Conservation (phyloP, 2,113 vertebrate species). For the Neolamprologus falcicula region DNA sequence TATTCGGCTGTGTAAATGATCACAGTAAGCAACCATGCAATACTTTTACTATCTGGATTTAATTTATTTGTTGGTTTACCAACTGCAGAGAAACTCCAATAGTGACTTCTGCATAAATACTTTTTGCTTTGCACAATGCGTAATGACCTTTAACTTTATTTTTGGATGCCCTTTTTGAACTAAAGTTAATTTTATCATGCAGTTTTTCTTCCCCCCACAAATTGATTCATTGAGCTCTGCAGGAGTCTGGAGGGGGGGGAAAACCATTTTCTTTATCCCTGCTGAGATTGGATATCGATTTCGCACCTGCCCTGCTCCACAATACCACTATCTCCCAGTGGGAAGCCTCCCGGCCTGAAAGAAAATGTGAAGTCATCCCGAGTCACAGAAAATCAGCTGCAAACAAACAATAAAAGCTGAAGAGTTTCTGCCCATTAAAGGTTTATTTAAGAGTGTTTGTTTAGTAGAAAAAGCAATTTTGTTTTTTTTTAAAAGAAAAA, state of each 20-base stretch:
- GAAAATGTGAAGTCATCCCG: conserved; percentile 40
- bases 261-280: conserved; percentile 45
- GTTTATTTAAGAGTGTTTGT: neutral
- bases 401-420: neutral
- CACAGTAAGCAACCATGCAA: neutral
- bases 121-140: neutral
- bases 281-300: conserved; percentile 69
- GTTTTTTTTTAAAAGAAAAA: neutral
- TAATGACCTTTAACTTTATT: conserved; percentile 27
- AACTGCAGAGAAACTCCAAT: neutral
- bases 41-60: neutral
- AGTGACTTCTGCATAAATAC: neutral
- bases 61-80: neutral
- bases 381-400: conserved; percentile 19
- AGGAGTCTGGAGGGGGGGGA: conserved; percentile 6
- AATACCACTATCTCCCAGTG: conserved; percentile 26
- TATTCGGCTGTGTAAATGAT: neutral
- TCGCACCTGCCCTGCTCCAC: conserved; percentile 31
- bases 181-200: conserved; percentile 8
- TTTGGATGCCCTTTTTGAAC: conserved; percentile 17
- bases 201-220: neutral
- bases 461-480: neutral
- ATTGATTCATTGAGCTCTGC: conserved; percentile 50
- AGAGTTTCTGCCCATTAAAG: neutral
- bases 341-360: conserved; percentile 14